phyloP scores from a whole-genome alignment of 2,888 invertebrate species.

The Polyploca ridens region DNA sequence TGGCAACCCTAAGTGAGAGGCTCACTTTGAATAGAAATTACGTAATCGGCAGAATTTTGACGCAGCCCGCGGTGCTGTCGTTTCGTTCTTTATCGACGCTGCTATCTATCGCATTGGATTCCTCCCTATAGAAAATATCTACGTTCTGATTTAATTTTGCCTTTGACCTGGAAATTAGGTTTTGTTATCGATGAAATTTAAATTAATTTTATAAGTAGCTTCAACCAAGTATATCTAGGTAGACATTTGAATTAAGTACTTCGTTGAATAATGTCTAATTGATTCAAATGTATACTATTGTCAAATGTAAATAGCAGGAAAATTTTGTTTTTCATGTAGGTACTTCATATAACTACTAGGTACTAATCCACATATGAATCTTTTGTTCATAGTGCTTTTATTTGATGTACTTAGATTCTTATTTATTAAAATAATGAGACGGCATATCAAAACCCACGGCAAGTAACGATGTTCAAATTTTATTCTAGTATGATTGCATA shows the following conservation, averaged over 20 bases:
- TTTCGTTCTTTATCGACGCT: slow-evolving; percentile 53
- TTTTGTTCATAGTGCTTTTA: no score
- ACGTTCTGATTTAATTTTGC: slow-evolving; percentile 50
- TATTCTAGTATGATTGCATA: slow-evolving; percentile 57
- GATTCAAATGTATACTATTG: no score
- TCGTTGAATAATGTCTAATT: no score
- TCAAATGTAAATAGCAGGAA: no score
- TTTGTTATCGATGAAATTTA: slow-evolving; percentile 31
- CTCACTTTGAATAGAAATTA: slow-evolving; percentile 71
- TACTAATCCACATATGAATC: no score
- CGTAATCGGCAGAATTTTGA: slow-evolving; percentile 64
- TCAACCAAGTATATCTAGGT: slow-evolving; percentile 9
- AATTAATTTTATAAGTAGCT: slow-evolving; percentile 28
- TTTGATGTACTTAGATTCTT: no score
- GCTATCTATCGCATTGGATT: slow-evolving; percentile 47
- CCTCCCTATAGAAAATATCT: slow-evolving; percentile 34
- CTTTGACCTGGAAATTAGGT: slow-evolving; percentile 29
- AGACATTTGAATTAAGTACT: no score
- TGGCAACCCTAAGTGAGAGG: slow-evolving; percentile 46
- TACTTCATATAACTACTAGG: no score
- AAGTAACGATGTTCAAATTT: slow-evolving; percentile 46
- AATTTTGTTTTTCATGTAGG: no score
- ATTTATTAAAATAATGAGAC: not conserved
- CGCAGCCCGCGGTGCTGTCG: slow-evolving; percentile 48
- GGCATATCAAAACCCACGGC: not conserved